Evolutionary conservation across 2,113 vertebrate species (phyloP).

Genomic region (Datnioides undecimradiatus): DNA sequence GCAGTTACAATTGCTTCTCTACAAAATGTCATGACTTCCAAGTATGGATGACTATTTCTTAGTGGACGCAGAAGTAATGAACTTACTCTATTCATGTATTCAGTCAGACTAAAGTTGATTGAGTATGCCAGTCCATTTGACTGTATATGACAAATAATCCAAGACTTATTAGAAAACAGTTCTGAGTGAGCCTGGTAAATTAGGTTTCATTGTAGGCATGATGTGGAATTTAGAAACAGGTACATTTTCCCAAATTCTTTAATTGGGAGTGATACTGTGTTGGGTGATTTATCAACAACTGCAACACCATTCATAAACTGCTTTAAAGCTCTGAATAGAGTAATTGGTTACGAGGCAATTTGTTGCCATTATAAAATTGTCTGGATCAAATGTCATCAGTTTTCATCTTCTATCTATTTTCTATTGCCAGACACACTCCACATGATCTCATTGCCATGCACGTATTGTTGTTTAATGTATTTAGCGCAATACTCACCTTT

Average conservation of each 20-base stretch:
- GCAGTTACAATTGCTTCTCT: background rate
- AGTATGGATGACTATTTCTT: background rate
- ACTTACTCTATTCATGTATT: background rate
- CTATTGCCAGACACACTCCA: background rate
- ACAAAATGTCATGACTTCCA: constrained; percentile 8
- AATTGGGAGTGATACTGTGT: background rate
- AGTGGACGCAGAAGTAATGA: background rate
- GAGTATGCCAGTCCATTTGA: background rate
- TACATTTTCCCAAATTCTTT: background rate
- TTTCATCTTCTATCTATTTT: background rate
- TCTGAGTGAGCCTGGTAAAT: background rate
- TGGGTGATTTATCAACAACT: background rate
- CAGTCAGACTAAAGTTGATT: background rate
- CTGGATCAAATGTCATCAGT: background rate
- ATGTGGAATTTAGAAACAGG: background rate
- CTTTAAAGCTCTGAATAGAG: too few species aligned
- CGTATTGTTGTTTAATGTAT: background rate
- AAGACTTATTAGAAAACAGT: too few species aligned
- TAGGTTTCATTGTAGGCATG: background rate
- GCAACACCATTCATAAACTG: too few species aligned
- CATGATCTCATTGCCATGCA: background rate
- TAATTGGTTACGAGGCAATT: too few species aligned
- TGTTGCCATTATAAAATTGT: too few species aligned
- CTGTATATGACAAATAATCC: background rate
- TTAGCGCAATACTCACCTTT: background rate